Base-by-base conservation (phyloP, 2,113 vertebrate genomes). In the Ptychochromis oligacanthus region DNA sequence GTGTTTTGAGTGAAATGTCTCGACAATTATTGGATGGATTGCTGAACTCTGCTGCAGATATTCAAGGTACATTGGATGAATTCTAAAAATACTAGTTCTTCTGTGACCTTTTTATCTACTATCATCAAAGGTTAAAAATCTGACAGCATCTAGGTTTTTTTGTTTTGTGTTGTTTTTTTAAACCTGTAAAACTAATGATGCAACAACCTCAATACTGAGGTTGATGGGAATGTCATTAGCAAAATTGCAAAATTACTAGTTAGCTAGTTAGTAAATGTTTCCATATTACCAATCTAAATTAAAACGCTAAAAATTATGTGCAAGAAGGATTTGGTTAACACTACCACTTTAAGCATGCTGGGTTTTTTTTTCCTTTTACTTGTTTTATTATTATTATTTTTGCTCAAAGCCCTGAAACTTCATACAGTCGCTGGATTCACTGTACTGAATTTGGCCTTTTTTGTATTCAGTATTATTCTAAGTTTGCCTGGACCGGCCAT, bases 101-200 rank as follows among this genome's bases (percentile, higher is more conserved):
- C 57, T 59, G 57, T 17, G 28, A 14, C 26, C 26, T 28, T 14
- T 17, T 9, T 59, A 59, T 59, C 18, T 62, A 62, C 31, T 38
- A 38, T 38, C 18, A 38, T 31, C 28, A 31, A 31, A 2, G 4
- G 28, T 31, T 31, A 2, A 31, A 31, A 31, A 31, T 31, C 4
- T 31, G 28, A 31, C 28, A n/a, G n/a, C n/a, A n/a, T n/a, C n/a
- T n/a, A n/a, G n/a, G n/a, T n/a, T n/a, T n/a, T n/a, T n/a, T n/a
- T n/a, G n/a, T n/a, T 13, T 62, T 7, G 0, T 61, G 34, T 59
- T 0, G 20, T 20, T 28, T 0, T 28, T 72, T 54, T 55, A n/a
- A n/a, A 55, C 26, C 43, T 52, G 46, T 8, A 28, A 28, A 72
- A 20, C 15, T 52, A 52, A 52, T 72, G 22, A 49, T 24, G 7